Evolutionary conservation across 2,888 invertebrate genomes (phyloP).

Genomic region (Chymomyza fuscimana): DNA sequence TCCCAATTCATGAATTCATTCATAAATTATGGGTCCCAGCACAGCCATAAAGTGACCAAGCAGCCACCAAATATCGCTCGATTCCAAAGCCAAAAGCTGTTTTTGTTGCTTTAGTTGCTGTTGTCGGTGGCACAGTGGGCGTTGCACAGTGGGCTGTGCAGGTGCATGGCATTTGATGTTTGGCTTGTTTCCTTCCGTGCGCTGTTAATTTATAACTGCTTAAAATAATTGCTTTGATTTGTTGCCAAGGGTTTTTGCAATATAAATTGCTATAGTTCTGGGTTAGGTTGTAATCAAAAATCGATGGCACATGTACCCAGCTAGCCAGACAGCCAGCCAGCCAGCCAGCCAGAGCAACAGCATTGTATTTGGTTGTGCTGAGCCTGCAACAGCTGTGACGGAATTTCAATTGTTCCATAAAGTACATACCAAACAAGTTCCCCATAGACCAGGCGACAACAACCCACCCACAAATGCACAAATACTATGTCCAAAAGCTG

Average conservation of each 20-base stretch:
- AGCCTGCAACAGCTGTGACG: background rate
- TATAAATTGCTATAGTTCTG: conserved; percentile 29
- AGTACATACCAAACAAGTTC: conserved; percentile 2
- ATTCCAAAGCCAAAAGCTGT: conserved; percentile 43
- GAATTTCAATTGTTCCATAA: conserved; percentile 26
- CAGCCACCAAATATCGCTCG: conserved; percentile 67
- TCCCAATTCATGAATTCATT: conserved; percentile 74
- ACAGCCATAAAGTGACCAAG: conserved; percentile 70
- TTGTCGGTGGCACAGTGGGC: background rate
- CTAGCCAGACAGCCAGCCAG: background rate
- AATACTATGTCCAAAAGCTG: conserved; percentile 7
- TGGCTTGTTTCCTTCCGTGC: conserved; percentile 13
- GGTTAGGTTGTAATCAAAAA: conserved; percentile 19
- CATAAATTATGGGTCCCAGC: conserved; percentile 73
- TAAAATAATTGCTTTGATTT: conserved; percentile 55
- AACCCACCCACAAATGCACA: background rate
- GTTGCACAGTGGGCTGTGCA: background rate
- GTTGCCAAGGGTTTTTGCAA: conserved; percentile 10
- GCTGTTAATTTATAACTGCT: conserved; percentile 40
- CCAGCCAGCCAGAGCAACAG: conserved; percentile 9
- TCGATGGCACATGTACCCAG: conserved; percentile 1
- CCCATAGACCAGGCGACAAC: conserved; percentile 8
- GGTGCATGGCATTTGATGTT: conserved; percentile 1
- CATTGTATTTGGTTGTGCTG: background rate
- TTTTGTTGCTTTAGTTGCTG: background rate